Evolutionary conservation across 2,888 invertebrate species (phyloP), one percentile per base, ranked within the genome.

Genomic region (Scaptomyza polygonia): DNA sequence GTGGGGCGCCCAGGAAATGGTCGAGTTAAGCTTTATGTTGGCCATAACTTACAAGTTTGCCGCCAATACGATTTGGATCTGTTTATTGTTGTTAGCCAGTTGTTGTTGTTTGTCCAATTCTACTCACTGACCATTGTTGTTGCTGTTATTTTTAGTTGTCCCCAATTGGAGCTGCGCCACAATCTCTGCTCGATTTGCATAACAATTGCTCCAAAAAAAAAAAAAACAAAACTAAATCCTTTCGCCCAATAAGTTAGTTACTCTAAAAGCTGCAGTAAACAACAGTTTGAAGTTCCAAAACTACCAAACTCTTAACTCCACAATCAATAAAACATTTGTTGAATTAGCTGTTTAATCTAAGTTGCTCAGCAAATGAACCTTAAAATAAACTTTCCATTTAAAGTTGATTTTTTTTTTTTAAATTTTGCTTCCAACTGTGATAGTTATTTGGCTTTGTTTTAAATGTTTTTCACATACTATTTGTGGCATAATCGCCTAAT

Each of bases 101-200:
- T 66, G 82, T 71, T 81, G 25, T 66, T 66, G 82, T 71, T 81
- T 81, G 71, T 71, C 65, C 73, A 64, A 86, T 81, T 86, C 85
- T 81, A 84, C 77, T 74, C 67, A 56, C 72, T 79, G 73, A 73
- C 66, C 81, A 83, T 67, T 63, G 56, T 51, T 65, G 54, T 48
- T 67, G 55, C 16, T 61, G 58, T 32, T 14, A 14, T n/a, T 27
- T 14, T 36, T 8, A n/a, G 43, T 63, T 40, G 44, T 78, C 56
- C 48, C 53, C 55, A 32, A 55, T 54, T 59, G 57, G 52, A 55
- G n/a, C 45, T 34, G 32, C 39, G n/a, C n/a, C n/a, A 65, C 83
- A 83, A 79, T 86, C 86, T 75, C 88, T 44, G 68, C 75, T 55
- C 63, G 79, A 88, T 84, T 84, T 84, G 88, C 84, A 84, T 84